phyloP scores from a whole-genome alignment of 2,113 vertebrate species.

The Cebus imitator region DNA sequence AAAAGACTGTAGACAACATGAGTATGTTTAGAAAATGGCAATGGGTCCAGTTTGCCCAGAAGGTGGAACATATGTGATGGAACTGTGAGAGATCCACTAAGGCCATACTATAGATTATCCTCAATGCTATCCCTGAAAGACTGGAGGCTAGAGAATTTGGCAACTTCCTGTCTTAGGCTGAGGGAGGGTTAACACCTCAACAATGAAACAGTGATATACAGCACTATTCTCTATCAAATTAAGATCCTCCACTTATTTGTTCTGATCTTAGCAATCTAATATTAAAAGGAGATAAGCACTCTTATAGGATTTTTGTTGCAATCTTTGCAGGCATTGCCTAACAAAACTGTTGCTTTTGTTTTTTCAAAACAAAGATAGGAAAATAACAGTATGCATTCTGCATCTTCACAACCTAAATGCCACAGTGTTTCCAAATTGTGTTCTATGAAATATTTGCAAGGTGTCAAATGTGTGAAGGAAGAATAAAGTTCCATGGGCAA shows the following conservation, averaged over 20 bases:
- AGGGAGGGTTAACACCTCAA: not conserved
- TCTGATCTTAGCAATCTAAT: not conserved
- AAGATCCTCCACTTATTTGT: not conserved
- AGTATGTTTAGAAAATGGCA: not conserved
- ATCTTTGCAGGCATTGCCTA: not conserved
- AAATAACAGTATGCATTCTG: not conserved
- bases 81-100: not conserved
- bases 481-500: not conserved
- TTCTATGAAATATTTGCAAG: not conserved
- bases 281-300: not conserved
- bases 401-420: slow-evolving; percentile 1
- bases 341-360: not conserved
- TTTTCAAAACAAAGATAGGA: not conserved
- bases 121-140: not conserved
- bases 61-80: not conserved
- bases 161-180: not conserved
- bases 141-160: not conserved
- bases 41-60: not conserved
- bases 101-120: no score
- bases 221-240: not conserved
- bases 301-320: not conserved
- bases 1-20: not conserved
- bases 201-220: not conserved
- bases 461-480: not conserved
- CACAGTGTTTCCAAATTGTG: not conserved